Percentiles rank a stretch among this genome's conserved stretches.
Evolutionary conservation across 1,140 invertebrate genomes (phyloP).

Genomic region (Eufriesea mexicana): DNA sequence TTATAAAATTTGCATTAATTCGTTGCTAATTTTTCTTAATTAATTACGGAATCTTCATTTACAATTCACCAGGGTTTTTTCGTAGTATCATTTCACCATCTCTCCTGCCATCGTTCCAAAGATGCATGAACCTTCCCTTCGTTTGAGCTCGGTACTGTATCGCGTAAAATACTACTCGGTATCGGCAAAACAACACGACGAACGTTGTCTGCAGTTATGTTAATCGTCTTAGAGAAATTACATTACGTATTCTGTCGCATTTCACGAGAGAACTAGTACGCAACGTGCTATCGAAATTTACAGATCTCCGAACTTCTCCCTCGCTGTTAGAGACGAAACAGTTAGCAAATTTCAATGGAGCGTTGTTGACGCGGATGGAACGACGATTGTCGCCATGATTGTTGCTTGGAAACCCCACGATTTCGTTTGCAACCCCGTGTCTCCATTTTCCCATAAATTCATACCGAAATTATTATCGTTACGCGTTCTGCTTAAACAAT

Average conservation of each 20-base stretch:
- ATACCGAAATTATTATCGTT: too few relatives aligned
- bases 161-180: conserved; percentile 1
- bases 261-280: conserved; percentile 50
- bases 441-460: not conserved
- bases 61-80: too few relatives aligned
- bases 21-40: too few relatives aligned
- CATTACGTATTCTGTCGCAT: conserved; percentile 74
- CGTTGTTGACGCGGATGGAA: conserved; percentile 3
- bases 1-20: too few relatives aligned
- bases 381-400: not conserved
- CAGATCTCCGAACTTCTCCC: not conserved
- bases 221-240: conserved; percentile 73
- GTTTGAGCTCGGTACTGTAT: conserved; percentile 5
- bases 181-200: conserved; percentile 14
- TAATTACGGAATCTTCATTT: too few relatives aligned
- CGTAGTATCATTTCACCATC: too few relatives aligned
- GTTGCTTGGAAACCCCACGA: not conserved
- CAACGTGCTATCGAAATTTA: conserved; percentile 25
- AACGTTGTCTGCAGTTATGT: conserved; percentile 61
- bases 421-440: too few relatives aligned
- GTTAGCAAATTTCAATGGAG: not conserved
- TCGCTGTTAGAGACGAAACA: not conserved
- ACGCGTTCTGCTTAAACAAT: too few relatives aligned
- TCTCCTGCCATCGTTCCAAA: not conserved
- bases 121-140: too few relatives aligned